Evolutionary conservation across 2,113 vertebrate genomes (phyloP).

Genomic region (Sebastes schlegelii): DNA sequence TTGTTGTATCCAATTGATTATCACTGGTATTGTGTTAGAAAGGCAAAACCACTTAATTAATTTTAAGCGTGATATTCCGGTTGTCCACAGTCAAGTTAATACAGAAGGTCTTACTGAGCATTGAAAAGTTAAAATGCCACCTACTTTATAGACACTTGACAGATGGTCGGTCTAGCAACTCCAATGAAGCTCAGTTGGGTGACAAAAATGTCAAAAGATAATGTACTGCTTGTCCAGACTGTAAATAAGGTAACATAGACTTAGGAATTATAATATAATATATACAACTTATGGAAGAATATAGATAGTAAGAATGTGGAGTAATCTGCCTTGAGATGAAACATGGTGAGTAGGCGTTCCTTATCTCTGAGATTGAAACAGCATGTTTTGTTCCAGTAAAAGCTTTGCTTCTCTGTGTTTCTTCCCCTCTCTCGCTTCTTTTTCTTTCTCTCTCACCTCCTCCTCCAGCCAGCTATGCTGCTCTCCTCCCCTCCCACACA

Average conservation of each 20-base stretch:
- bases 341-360: slow-evolving; percentile 66
- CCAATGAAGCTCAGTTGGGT: not conserved
- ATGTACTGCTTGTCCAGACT: slow-evolving; percentile 4
- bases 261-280: not conserved
- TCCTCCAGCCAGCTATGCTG: slow-evolving; percentile 67
- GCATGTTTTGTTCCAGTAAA: slow-evolving; percentile 72
- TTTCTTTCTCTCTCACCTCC: slow-evolving; percentile 67
- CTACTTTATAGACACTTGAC: not conserved
- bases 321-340: slow-evolving; percentile 59
- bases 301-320: slow-evolving; percentile 36
- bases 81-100: not conserved
- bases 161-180: slow-evolving; percentile 36
- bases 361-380: slow-evolving; percentile 74
- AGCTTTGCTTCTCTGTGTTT: slow-evolving; percentile 47
- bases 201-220: slow-evolving; percentile 15
- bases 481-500: slow-evolving; percentile 69
- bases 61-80: not conserved
- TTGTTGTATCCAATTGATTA: not conserved
- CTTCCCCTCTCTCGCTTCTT: slow-evolving; percentile 26
- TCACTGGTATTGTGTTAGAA: not conserved
- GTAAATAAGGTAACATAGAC: not conserved
- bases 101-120: not conserved
- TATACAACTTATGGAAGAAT: slow-evolving; percentile 6
- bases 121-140: not conserved
- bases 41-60: too few relatives aligned